phyloP scores from a whole-genome alignment of 2,113 vertebrate species.

The Guaruba guarouba region DNA sequence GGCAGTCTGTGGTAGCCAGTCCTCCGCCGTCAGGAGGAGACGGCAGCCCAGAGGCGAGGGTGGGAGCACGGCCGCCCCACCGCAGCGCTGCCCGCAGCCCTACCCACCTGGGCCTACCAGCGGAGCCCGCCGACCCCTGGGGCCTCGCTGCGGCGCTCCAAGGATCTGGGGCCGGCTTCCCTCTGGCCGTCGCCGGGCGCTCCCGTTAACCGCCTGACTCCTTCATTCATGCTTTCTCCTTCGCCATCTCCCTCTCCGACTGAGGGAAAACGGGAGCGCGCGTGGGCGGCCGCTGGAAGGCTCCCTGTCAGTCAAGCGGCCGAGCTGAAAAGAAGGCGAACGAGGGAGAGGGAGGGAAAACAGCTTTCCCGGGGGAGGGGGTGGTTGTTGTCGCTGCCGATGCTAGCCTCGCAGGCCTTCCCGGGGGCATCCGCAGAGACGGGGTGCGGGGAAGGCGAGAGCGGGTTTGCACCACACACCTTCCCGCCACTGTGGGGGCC shows the following conservation, averaged over 20 bases:
- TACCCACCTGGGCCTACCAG: neutral
- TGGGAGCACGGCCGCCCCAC: neutral
- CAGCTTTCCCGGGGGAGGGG: constrained; percentile 50
- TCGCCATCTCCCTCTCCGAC: constrained; percentile 31
- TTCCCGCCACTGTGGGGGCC: neutral
- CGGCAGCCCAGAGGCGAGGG: neutral
- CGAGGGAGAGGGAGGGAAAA: constrained; percentile 11
- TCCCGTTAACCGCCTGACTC: neutral
- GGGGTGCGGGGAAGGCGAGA: neutral
- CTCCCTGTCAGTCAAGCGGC: constrained; percentile 69
- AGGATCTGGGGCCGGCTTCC: neutral
- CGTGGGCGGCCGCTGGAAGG: constrained; percentile 70
- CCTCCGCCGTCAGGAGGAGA: neutral
- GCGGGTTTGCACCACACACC: neutral
- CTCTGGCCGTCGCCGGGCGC: neutral
- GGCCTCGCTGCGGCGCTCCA: neutral
- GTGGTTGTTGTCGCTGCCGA: constrained; percentile 36
- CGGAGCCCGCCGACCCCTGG: neutral
- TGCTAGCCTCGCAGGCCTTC: constrained; percentile 17
- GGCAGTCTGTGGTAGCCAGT: fast-evolving
- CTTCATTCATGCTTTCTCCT: constrained; percentile 69
- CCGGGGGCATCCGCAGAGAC: neutral
- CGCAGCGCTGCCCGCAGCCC: neutral
- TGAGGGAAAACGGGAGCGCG: constrained; percentile 48
- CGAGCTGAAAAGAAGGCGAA: constrained; percentile 57